These are phyloP conservation scores for Leptatherina wallacei DNA, from an alignment of 2,797 vertebrate genomes.

Conservation along the genomic window DNA sequence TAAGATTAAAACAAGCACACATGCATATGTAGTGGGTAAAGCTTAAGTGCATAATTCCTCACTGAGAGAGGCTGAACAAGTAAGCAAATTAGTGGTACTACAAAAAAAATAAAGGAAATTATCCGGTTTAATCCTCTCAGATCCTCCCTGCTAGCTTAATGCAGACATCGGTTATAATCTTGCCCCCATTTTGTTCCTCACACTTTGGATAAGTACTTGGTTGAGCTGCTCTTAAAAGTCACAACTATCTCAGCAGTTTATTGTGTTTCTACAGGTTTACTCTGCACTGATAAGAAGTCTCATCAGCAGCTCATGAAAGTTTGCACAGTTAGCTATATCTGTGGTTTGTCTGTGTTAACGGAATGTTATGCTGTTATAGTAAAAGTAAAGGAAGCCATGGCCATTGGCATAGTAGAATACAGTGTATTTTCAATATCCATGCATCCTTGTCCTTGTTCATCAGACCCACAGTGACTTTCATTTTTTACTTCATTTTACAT, in stretches of 20 bases:
- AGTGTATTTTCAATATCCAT: too few species aligned
- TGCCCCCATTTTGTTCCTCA: not conserved
- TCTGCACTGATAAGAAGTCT: not conserved
- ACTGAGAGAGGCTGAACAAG: conserved; percentile 2
- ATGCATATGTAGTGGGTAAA: not conserved
- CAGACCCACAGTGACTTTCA: not conserved
- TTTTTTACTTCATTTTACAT: not conserved
- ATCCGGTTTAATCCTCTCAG: conserved; percentile 1
- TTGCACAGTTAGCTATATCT: not conserved
- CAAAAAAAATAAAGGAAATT: conserved; percentile 8
- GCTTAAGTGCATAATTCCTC: conserved; percentile 7
- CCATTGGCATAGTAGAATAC: not conserved
- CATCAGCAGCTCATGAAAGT: not conserved
- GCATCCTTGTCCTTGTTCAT: not conserved
- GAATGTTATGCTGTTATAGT: not conserved
- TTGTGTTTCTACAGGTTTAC: not conserved
- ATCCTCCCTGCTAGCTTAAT: not conserved
- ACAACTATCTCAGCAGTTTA: not conserved
- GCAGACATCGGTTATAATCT: not conserved
- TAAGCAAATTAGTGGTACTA: conserved; percentile 7
- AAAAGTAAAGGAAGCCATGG: not conserved
- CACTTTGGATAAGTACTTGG: not conserved
- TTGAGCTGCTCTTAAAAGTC: not conserved
- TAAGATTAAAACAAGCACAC: not conserved
- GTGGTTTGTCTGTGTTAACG: not conserved